Conservation (phyloP, 2,113 vertebrate genomes). For the Stercorarius parasiticus region DNA sequence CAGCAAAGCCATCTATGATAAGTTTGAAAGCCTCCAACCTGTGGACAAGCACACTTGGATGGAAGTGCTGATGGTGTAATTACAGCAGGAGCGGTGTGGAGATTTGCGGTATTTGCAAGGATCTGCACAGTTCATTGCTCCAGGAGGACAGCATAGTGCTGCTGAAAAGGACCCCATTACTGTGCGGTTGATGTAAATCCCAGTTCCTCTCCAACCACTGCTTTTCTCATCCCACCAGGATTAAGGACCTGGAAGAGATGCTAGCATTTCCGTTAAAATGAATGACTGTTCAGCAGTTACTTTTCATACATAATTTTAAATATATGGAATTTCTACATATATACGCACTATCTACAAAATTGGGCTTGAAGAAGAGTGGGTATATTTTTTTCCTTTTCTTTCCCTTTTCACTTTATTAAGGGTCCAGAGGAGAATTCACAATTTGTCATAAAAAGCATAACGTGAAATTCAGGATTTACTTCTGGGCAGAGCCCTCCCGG, state of each 20-base stretch:
- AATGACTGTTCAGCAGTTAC: not conserved
- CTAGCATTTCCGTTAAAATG: not conserved
- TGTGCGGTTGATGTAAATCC: not conserved
- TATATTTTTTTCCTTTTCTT: not conserved
- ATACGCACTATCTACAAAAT: not conserved
- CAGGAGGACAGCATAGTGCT: not conserved
- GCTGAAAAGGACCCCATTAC: not conserved
- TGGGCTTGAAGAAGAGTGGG: not conserved
- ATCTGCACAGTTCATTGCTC: not conserved
- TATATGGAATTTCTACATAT: not conserved
- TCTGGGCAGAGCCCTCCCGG: not conserved
- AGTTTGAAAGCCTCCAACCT: not conserved
- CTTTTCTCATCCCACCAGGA: not conserved
- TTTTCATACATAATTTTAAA: not conserved
- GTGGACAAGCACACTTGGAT: not conserved
- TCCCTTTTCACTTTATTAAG: not conserved
- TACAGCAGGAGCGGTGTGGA: not conserved
- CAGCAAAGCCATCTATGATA: not conserved
- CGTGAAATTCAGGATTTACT: not conserved
- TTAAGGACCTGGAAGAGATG: not conserved
- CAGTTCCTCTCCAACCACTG: not conserved
- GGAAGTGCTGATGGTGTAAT: not conserved
- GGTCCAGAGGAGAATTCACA: not conserved
- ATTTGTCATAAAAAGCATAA: not conserved
- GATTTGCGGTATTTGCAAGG: not conserved